Base-by-base conservation (phyloP, 2,888 invertebrate species). In the Amphipoea oculea region DNA sequence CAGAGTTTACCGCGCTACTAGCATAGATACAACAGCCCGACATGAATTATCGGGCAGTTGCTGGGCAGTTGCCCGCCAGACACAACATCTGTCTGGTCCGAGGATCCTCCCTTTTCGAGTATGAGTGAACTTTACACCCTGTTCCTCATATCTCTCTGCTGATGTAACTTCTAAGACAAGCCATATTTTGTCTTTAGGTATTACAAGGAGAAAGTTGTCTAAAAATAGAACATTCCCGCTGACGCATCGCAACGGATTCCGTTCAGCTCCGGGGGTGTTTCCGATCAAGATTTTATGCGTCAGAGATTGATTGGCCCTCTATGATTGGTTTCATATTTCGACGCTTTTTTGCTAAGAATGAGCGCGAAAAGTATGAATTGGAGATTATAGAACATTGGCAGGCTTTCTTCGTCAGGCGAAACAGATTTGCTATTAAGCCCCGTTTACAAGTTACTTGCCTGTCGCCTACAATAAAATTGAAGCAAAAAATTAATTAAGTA, bases 301-400 rank as follows among this genome's bases (percentile, higher is more conserved):
- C 68, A 69, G 11, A 68, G 72, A 78, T 60, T 82, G 82, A 82
- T 68, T 78, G 62, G 71, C 63, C n/a, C 5, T 48, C 51, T 63
- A 81, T 63, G 81, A 81, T 81, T 81, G 67, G 82, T 67, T 62
- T 81, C 77, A 82, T 77, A 48, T 82, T 81, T 71, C 40, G 51
- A 48, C 62, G 42, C 17, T 14, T 11, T 71, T 40, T 71, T 54
- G 36, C 51, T 54, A 63, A 62, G 14, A 54, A 54, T 48, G 40
- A 17, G 29, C 42, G 0, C 29, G 29, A 67, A 57, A 67, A 17
- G 74, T 17, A 63, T 51, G 7, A 42, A 51, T 63, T 76, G 40
- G 23, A 51, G 23, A 42, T 51, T 76, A 63, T 29, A 51, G 14
- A 42, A 14, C 9, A 40, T 17, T 17, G 62, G 14, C 20, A 29